Percentiles rank a stretch among this genome's conserved stretches.
Evolutionary conservation across 1,140 invertebrate species (phyloP).

Genomic region (Pseudomyrmex concolor): DNA sequence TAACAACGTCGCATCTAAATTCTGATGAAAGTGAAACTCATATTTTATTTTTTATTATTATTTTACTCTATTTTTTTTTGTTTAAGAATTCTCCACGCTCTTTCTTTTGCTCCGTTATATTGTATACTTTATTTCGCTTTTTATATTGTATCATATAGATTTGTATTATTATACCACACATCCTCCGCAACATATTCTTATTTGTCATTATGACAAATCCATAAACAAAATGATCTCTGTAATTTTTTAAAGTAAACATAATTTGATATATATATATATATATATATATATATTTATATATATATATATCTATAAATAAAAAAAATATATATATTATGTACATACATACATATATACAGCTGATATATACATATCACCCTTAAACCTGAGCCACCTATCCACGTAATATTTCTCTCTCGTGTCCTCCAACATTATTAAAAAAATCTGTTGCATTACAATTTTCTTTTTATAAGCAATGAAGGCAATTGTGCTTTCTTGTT

Average conservation of each 20-base stretch:
- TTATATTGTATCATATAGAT: slow-evolving; percentile 61
- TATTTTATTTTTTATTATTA: slow-evolving; percentile 14
- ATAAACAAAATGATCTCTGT: slow-evolving; percentile 84
- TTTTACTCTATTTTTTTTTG: not conserved
- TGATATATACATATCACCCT: slow-evolving; percentile 82
- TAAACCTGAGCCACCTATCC: slow-evolving; percentile 79
- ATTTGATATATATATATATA: slow-evolving; percentile 77
- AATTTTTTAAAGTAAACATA: slow-evolving; percentile 83
- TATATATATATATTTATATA: slow-evolving; percentile 51
- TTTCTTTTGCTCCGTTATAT: slow-evolving; percentile 46
- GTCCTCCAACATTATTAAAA: not conserved
- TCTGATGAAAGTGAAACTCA: slow-evolving; percentile 63
- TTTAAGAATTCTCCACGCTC: slow-evolving; percentile 42
- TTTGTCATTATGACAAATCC: slow-evolving; percentile 80
- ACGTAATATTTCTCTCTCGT: slow-evolving; percentile 9
- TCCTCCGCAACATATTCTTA: slow-evolving; percentile 72
- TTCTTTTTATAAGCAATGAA: slow-evolving; percentile 2
- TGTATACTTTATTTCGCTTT: slow-evolving; percentile 49
- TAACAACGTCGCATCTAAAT: slow-evolving; percentile 70
- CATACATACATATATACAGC: slow-evolving; percentile 70
- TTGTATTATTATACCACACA: slow-evolving; percentile 64
- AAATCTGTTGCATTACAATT: not conserved
- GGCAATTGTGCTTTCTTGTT: not conserved
- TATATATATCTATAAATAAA: slow-evolving; percentile 78
- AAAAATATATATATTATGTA: slow-evolving; percentile 65